Base-by-base conservation (phyloP, 2,113 vertebrate genomes). In the Chiloscyllium plagiosum region DNA sequence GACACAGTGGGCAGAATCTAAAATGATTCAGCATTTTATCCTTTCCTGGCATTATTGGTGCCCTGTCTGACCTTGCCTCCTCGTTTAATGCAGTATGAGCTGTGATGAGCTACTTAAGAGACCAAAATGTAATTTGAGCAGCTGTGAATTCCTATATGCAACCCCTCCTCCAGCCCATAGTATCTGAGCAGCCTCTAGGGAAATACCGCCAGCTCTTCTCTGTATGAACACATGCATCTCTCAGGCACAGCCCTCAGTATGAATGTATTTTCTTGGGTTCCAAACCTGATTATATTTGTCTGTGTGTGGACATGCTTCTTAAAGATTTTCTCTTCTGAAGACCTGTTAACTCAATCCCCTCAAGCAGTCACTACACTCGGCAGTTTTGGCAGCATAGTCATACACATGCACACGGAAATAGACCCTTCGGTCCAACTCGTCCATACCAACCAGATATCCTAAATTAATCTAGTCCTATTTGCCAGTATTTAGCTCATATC, bases 61-160 rank as follows among this genome's bases (percentile, higher is more conserved):
- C 24, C 66, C 92, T 70, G n/a, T 1, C 0, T 94, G 92, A 68
- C 68, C 20, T 72, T 50, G 68, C 42, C 69, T 50, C 42, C n/a
- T 66, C 65, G 15, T 93, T 19, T 93, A 6, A 22, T 93, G 89
- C n/a, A 37, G 33, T 8, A 17, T 33, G 61, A 93, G 89, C 56
- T 72, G 10, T 95, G 68, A 72, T 50, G 42, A 72, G 47, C 26
- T 29, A 76, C 94, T 52, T 72, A 22, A 95, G 37, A 29, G 94
- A 69, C 42, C 94, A 72, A 50, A 52, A 47, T 95, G 94, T 95
- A 95, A 95, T 72, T 47, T 95, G 50, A 95, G 68, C 68, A n/a
- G 19, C 26, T 29, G 42, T 24, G 5, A 70, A 70, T 26, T 66
- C 26, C 66, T 24, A 7, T 47, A 3, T 47, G 1, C 94, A 50